Evolutionary conservation across 2,113 vertebrate species (phyloP).

Genomic region (Larimichthys polyactis): DNA sequence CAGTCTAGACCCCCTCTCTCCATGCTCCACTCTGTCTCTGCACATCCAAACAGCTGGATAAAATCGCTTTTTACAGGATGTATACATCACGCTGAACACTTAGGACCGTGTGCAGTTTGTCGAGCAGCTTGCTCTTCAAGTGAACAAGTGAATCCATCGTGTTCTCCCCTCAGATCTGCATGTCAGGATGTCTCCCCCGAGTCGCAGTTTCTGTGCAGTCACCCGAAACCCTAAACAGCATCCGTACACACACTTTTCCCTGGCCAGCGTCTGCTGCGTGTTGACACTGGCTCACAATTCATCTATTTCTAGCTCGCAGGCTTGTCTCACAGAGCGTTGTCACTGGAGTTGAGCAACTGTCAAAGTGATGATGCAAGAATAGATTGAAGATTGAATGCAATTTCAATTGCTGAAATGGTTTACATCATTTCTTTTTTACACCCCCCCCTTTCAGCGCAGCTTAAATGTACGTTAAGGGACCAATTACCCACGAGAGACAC

Average conservation of each 20-base stretch:
- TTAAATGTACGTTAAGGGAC: constrained; percentile 61
- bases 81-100: constrained; percentile 15
- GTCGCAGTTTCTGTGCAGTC: constrained; percentile 52
- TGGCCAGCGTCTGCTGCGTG: constrained; percentile 57
- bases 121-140: constrained; percentile 46
- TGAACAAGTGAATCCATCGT: constrained; percentile 27
- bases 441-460: constrained; percentile 33
- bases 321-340: constrained; percentile 65
- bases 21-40: constrained; percentile 28
- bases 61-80: constrained; percentile 39
- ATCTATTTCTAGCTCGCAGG: constrained; percentile 72
- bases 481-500: constrained; percentile 67
- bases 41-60: constrained; percentile 31
- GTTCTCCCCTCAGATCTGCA: constrained; percentile 36
- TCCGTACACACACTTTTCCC: constrained; percentile 47
- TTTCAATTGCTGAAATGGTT: constrained; percentile 70
- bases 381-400: constrained; percentile 66
- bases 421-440: constrained; percentile 45
- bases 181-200: constrained; percentile 42
- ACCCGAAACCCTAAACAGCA: constrained; percentile 54
- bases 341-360: constrained; percentile 67
- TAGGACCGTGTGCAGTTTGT: constrained; percentile 40
- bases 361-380: constrained; percentile 75
- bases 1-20: constrained; percentile 62
- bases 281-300: constrained; percentile 69